Percentiles rank a stretch among this genome's conserved stretches.
These are phyloP conservation scores for Biston stratarius DNA, from an alignment of 2,888 invertebrate species.

Conservation along the genomic window DNA sequence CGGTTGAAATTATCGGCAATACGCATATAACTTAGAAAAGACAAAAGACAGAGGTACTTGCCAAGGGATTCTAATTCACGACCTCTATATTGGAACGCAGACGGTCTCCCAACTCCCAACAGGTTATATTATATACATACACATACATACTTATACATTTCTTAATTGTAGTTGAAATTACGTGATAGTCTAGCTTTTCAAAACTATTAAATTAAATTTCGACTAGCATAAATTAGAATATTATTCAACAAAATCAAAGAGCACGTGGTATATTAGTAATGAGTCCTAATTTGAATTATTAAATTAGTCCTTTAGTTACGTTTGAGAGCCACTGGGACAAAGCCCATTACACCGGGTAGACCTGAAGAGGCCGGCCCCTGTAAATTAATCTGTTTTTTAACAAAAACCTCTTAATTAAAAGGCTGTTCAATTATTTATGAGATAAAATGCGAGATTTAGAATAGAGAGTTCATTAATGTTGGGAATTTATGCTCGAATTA, in stretches of 20 bases:
- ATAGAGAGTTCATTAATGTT: constrained; percentile 26
- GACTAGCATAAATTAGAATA: neutral
- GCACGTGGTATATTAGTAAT: neutral
- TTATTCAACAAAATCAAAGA: neutral
- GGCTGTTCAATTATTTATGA: constrained; percentile 34
- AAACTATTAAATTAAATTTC: too few relatives aligned
- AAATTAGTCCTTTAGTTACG: neutral
- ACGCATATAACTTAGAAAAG: too few relatives aligned
- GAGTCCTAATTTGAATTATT: neutral
- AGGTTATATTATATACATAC: too few relatives aligned
- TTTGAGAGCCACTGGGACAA: constrained; percentile 22
- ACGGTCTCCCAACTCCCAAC: too few relatives aligned
- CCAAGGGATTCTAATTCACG: too few relatives aligned
- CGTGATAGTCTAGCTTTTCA: too few relatives aligned
- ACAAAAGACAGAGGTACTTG: too few relatives aligned
- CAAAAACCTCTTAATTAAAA: constrained; percentile 32
- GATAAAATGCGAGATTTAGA: constrained; percentile 20
- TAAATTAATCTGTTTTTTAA: constrained; percentile 38
- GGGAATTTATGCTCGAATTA: constrained; percentile 20
- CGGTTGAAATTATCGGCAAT: too few relatives aligned
- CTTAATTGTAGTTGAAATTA: too few relatives aligned
- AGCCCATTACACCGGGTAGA: constrained; percentile 11
- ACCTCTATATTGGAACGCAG: too few relatives aligned
- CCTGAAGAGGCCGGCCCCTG: constrained; percentile 7
- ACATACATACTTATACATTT: too few relatives aligned